Conservation (phyloP, 2,888 invertebrate genomes). For the Eristalinus aeneus region DNA sequence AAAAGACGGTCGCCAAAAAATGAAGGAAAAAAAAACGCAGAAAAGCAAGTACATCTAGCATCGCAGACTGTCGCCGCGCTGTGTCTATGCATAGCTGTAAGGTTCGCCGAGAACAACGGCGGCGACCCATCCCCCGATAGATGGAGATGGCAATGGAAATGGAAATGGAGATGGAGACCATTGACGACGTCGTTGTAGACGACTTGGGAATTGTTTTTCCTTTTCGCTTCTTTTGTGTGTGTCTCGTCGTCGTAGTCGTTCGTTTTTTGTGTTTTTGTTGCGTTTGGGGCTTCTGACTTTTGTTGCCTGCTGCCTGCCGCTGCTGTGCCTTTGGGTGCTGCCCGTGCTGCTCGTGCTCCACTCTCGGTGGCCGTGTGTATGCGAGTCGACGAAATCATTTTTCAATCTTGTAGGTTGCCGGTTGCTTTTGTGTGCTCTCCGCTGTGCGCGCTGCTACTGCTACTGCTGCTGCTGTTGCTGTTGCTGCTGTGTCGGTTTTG, state of each 20-base stretch:
- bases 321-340: slow-evolving; percentile 26
- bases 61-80: slow-evolving; percentile 63
- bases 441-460: slow-evolving; percentile 15
- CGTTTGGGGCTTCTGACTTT: slow-evolving; percentile 60
- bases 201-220: slow-evolving; percentile 66
- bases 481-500: slow-evolving; percentile 14
- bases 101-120: neutral
- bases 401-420: slow-evolving; percentile 63
- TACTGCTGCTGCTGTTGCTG: too few relatives aligned
- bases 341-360: slow-evolving; percentile 55
- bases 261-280: slow-evolving; percentile 9
- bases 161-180: slow-evolving; percentile 41
- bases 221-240: neutral
- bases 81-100: neutral
- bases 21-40: neutral
- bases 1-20: neutral
- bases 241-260: slow-evolving; percentile 55
- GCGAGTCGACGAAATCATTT: slow-evolving; percentile 66
- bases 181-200: slow-evolving; percentile 65
- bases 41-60: slow-evolving; percentile 50
- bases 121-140: slow-evolving; percentile 41
- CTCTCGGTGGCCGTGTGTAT: slow-evolving; percentile 54
- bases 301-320: slow-evolving; percentile 35
- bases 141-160: slow-evolving; percentile 19
- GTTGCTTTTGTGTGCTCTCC: slow-evolving; percentile 43